Evolutionary conservation across 2,888 invertebrate species (phyloP), one percentile per base, ranked within the genome.

Genomic region (Metalampra italica): DNA sequence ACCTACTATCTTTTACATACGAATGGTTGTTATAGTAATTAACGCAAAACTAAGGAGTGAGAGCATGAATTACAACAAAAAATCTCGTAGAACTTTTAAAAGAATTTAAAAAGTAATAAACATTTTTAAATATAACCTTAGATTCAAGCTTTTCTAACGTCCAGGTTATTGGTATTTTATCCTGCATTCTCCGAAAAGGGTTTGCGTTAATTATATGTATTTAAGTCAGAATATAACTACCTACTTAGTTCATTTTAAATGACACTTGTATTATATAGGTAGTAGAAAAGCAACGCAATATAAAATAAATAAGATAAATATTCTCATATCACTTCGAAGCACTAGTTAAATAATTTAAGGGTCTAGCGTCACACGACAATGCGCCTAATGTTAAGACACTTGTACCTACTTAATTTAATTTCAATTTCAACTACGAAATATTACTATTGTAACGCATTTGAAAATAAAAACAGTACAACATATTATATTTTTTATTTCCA

Each of bases 401-500:
- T 77, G 67, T 73, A 72, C 66, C 66, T 75, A 72, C 63, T 73
- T 72, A 67, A 71, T 71, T 59, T 59, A 50, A 55, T 70, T 75
- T 68, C 56, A 53, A 72, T 64, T 75, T 75, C 64, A 67, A 76
- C 70, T 73, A 61, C 54, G 11, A 58, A 70, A 65, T n/a, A 66
- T 69, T 34, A 39, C 39, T 56, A 78, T 78, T 82, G 80, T 82
- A 79, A 78, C 71, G 71, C 75, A 80, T 78, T 81, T 64, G 68
- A 64, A 75, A 81, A 77, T 78, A 78, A 82, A 63, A 78, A 71
- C 71, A 71, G 73, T 81, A 78, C 77, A 76, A 79, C 62, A 53
- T 65, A 61, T 51, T 49, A n/a, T n/a, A n/a, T n/a, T 41, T 47
- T 46, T 49, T 59, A 46, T 54, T 54, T 69, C 39, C 30, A 5